These are phyloP conservation scores for Xiphophorus maculatus DNA, from an alignment of 2,113 vertebrate genomes.

Conservation along the genomic window DNA sequence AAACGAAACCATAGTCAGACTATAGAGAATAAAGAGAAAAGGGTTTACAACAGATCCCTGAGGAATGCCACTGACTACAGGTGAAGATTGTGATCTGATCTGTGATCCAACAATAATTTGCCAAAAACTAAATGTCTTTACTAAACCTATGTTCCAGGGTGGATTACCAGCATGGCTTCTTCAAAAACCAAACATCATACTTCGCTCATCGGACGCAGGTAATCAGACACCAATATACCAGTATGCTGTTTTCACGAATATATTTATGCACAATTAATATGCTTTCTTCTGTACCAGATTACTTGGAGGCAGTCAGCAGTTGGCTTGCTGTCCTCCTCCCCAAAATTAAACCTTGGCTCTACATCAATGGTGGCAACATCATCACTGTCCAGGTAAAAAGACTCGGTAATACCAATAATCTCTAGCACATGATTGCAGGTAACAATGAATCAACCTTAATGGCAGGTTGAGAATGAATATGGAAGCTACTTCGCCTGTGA, in stretches of 20 bases:
- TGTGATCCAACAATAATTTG: neutral
- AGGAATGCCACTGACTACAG: neutral
- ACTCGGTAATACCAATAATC: neutral
- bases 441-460: neutral
- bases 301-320: slow-evolving; percentile 86
- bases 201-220: slow-evolving; percentile 91
- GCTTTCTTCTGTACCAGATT: slow-evolving; percentile 78
- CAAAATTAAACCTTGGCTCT: slow-evolving; percentile 88
- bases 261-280: neutral
- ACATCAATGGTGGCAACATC: slow-evolving; percentile 91
- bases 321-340: slow-evolving; percentile 91
- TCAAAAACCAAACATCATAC: slow-evolving; percentile 84
- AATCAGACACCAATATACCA: neutral
- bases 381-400: slow-evolving; percentile 90
- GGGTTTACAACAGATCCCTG: neutral
- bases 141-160: slow-evolving; percentile 78
- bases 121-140: neutral
- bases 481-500: slow-evolving; percentile 93
- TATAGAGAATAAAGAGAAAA: neutral
- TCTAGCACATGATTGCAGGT: neutral
- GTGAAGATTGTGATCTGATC: too few relatives aligned
- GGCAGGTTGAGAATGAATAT: slow-evolving; percentile 95
- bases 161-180: slow-evolving; percentile 95
- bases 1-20: too few relatives aligned
- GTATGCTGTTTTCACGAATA: neutral